These are phyloP conservation scores for Germaria angustata DNA, from an alignment of 2,888 invertebrate species.

Conservation along the genomic window DNA sequence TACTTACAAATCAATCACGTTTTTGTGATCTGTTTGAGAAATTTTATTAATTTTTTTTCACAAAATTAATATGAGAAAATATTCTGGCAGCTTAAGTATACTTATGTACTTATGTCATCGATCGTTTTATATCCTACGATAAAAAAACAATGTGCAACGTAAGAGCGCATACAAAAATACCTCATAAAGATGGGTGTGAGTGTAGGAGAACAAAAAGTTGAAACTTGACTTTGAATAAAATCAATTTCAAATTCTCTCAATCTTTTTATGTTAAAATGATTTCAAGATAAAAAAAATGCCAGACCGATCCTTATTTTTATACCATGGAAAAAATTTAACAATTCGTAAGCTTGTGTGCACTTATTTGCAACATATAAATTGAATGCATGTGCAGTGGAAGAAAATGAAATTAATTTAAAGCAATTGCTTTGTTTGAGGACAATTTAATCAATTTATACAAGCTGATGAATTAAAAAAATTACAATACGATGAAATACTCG, in stretches of 20 bases:
- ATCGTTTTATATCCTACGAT: too few relatives aligned
- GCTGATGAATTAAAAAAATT: constrained; percentile 53
- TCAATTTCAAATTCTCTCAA: neutral
- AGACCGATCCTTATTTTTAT: neutral
- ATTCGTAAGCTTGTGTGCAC: constrained; percentile 15
- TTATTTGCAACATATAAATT: constrained; percentile 42
- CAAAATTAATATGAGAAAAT: too few relatives aligned
- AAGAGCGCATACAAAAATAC: too few relatives aligned
- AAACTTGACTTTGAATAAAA: neutral
- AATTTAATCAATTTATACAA: constrained; percentile 77
- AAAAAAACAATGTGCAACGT: too few relatives aligned
- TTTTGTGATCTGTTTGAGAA: too few relatives aligned
- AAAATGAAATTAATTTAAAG: constrained; percentile 80
- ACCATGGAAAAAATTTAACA: too few relatives aligned
- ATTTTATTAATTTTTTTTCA: too few relatives aligned
- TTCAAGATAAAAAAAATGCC: neutral
- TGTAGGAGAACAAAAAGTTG: too few relatives aligned
- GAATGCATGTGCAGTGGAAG: constrained; percentile 66
- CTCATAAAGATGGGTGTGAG: too few relatives aligned
- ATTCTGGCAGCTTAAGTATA: too few relatives aligned
- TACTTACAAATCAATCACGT: too few relatives aligned
- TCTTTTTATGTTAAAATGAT: neutral
- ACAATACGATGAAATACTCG: constrained; percentile 24
- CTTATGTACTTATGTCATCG: too few relatives aligned
- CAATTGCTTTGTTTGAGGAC: constrained; percentile 81